A percentile compares a stretch with the other conserved stretches of the same genome.
These are phyloP conservation scores for Podarcis raffonei DNA, from an alignment of 2,113 vertebrate genomes.

Conservation along the genomic window DNA sequence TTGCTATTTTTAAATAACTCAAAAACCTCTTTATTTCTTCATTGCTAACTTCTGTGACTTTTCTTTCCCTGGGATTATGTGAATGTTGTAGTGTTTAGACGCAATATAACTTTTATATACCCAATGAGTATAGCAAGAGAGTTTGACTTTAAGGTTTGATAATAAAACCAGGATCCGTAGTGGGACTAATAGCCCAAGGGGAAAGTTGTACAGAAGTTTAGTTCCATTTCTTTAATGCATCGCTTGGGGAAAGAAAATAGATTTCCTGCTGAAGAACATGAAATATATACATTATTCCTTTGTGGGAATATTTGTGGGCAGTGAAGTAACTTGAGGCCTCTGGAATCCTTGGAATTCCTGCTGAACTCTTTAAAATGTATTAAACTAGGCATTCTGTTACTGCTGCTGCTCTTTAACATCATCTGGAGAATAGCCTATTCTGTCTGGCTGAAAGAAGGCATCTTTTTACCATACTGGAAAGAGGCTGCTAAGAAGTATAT, in stretches of 20 bases:
- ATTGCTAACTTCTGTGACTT: not conserved
- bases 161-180: not conserved
- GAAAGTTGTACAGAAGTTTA: not conserved
- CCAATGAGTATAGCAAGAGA: not conserved
- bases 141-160: not conserved
- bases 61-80: not conserved
- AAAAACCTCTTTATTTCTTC: not conserved
- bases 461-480: not conserved
- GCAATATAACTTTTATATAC: not conserved
- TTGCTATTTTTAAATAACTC: not conserved
- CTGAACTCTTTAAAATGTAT: not conserved
- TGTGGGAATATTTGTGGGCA: conserved; percentile 23
- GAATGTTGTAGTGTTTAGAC: not conserved
- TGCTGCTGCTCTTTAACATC: not conserved
- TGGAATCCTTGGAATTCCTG: conserved; percentile 28
- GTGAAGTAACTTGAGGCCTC: not conserved
- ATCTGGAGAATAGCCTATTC: not conserved
- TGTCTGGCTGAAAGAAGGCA: not conserved
- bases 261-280: conserved; percentile 16
- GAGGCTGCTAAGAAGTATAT: not conserved
- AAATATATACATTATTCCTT: conserved; percentile 14
- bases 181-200: not conserved
- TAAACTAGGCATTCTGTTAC: not conserved
- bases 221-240: conserved; percentile 1
- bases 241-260: conserved; percentile 1